Conservation (phyloP, 1,140 invertebrate species). For the Drosophila parvula region DNA sequence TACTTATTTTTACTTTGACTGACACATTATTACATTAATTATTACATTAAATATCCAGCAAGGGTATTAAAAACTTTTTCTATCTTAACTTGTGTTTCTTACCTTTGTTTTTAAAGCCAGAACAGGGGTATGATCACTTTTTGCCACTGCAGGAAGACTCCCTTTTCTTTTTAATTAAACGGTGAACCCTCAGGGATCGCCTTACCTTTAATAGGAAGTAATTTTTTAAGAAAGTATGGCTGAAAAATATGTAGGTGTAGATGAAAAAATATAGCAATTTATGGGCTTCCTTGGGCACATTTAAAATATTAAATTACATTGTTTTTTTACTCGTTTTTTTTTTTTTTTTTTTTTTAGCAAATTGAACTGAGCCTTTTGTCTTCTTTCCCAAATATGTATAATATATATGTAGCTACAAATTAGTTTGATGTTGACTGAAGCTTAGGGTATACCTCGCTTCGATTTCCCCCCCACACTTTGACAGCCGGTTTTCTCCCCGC, state of each 20-base stretch:
- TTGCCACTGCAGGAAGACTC: conserved; percentile 10
- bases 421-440: background rate
- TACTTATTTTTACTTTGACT: no score
- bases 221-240: background rate
- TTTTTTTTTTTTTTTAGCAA: background rate
- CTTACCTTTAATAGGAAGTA: conserved; percentile 6
- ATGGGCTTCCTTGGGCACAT: background rate
- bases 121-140: background rate
- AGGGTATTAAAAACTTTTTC: background rate
- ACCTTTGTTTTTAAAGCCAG: background rate
- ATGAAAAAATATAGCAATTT: background rate
- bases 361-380: background rate
- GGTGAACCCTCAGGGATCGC: background rate
- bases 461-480: conserved; percentile 19
- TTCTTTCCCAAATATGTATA: background rate
- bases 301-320: conserved; percentile 30
- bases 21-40: no score
- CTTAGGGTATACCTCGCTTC: conserved; percentile 19
- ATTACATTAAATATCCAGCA: background rate
- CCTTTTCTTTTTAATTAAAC: conserved; percentile 24
- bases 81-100: background rate
- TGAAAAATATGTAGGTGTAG: background rate
- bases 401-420: background rate
- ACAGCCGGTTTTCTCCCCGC: conserved; percentile 41
- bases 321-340: no score